Percentiles rank a stretch among this genome's conserved stretches.
These are phyloP conservation scores for Myotis davidii DNA, from an alignment of 2,113 vertebrate species.

Conservation along the genomic window DNA sequence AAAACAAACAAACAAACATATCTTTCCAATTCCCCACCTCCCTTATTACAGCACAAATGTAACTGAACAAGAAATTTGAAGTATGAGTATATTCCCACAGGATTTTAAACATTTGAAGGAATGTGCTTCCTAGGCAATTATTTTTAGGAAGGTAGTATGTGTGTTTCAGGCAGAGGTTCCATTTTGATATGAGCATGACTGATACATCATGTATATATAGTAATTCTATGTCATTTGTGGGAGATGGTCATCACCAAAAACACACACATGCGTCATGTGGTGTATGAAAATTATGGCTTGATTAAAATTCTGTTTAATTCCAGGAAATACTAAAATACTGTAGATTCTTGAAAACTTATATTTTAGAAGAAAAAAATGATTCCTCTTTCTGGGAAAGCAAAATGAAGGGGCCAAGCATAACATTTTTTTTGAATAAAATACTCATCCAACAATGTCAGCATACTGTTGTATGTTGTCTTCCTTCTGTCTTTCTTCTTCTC, in stretches of 20 bases:
- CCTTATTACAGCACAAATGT: background rate
- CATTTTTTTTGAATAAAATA: conserved; percentile 1
- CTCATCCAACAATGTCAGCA: background rate
- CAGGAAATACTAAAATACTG: background rate
- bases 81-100: background rate
- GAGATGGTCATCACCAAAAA: background rate
- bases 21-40: background rate
- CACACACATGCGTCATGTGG: background rate
- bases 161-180: background rate
- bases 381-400: background rate
- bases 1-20: background rate
- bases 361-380: background rate
- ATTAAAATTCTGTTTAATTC: conserved; percentile 9
- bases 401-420: background rate
- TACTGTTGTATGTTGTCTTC: background rate
- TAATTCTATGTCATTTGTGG: background rate
- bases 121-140: background rate
- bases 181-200: background rate
- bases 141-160: background rate
- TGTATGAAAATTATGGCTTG: background rate
- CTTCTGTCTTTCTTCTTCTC: background rate
- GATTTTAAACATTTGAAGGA: conserved; percentile 16
- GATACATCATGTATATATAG: background rate
- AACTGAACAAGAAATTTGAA: background rate
- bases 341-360: conserved; percentile 2